These are phyloP conservation scores for Potamarius usumacintae DNA, from an alignment of 2,113 vertebrate genomes.

Conservation along the genomic window DNA sequence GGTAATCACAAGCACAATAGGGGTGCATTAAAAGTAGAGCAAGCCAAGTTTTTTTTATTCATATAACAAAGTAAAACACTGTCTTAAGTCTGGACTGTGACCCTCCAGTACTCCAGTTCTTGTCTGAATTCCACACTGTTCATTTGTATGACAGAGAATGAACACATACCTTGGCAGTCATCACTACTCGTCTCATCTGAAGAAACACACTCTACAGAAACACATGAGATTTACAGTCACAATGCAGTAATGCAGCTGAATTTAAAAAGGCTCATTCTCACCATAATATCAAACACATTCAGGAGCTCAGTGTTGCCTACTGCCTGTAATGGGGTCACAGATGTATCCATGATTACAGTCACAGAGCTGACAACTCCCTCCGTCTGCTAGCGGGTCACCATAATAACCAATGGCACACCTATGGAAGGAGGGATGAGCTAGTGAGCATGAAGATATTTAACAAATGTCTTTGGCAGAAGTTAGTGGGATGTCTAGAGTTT, in stretches of 20 bases:
- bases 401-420: conserved; percentile 87
- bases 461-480: neutral
- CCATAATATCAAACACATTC: neutral
- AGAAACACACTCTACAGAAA: conserved; percentile 53
- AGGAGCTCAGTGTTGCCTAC: conserved; percentile 61
- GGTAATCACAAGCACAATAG: neutral
- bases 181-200: conserved; percentile 33
- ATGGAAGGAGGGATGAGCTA: conserved; percentile 18
- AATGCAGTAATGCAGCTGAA: neutral
- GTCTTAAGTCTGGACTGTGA: neutral
- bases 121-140: neutral
- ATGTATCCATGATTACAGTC: conserved; percentile 65
- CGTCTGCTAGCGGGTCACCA: conserved; percentile 76
- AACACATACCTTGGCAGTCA: conserved; percentile 54
- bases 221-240: conserved; percentile 1
- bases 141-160: neutral
- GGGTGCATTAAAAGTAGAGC: neutral
- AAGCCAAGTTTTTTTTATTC: neutral
- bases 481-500: neutral
- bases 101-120: neutral
- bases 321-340: conserved; percentile 81
- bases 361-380: conserved; percentile 80
- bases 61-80: neutral
- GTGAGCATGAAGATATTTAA: neutral
- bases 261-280: neutral